A percentile compares a stretch with the other conserved stretches of the same genome.
phyloP scores from a whole-genome alignment of 30 jellyfish, hydroid and myxozoan genomes.

The Sanderia malayensis region DNA sequence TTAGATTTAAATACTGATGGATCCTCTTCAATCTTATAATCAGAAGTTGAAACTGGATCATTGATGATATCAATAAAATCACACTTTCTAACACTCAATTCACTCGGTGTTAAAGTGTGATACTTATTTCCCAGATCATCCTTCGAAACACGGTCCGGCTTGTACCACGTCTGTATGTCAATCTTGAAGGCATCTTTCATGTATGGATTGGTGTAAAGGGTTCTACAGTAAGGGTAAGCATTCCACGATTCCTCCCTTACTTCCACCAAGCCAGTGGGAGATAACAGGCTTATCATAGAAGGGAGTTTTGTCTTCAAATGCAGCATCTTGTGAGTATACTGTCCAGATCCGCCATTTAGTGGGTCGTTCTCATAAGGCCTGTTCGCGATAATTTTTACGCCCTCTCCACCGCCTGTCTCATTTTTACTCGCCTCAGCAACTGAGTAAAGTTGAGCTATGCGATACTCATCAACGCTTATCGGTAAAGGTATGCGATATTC shows the following conservation, averaged over 20 bases:
- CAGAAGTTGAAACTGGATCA: conserved; percentile 70
- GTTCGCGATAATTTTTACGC: conserved; percentile 78
- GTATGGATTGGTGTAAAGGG: conserved; percentile 84
- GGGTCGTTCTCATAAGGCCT: conserved; percentile 66
- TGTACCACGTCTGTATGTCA: conserved; percentile 80
- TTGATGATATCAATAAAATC: conserved; percentile 78
- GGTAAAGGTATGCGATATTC: conserved; percentile 95
- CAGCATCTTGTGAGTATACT: conserved; percentile 86
- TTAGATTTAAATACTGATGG: conserved; percentile 80
- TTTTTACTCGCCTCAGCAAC: conserved; percentile 99
- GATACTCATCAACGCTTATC: conserved; percentile 90
- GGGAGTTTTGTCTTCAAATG: conserved; percentile 86
- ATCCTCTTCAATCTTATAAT: conserved; percentile 88
- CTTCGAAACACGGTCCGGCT: conserved; percentile 64
- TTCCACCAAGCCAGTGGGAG: conserved; percentile 89
- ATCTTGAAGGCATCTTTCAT: conserved; percentile 77
- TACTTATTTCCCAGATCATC: conserved; percentile 62
- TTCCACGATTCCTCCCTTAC: conserved; percentile 95
- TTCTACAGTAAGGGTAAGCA: conserved; percentile 93
- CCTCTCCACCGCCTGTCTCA: conserved; percentile 99
- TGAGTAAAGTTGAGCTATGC: conserved; percentile 91
- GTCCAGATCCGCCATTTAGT: conserved; percentile 83
- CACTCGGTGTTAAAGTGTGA: conserved; percentile 59
- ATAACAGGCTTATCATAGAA: conserved; percentile 57
- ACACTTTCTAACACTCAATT: conserved; percentile 48